phyloP scores from a whole-genome alignment of 2,888 invertebrate species.

The Antheraea assamensis region DNA sequence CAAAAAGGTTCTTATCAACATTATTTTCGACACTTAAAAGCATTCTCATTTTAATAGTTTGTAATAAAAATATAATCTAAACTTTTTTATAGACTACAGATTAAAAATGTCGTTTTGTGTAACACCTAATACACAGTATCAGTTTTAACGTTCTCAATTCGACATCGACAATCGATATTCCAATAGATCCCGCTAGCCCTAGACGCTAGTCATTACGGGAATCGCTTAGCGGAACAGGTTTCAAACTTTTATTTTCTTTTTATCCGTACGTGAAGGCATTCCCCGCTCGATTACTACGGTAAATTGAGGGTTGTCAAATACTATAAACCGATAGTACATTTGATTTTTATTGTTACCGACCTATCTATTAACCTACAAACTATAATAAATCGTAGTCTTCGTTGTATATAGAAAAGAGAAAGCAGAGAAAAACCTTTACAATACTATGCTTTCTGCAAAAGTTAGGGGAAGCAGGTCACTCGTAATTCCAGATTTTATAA shows the following conservation, averaged over 20 bases:
- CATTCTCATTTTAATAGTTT: background rate
- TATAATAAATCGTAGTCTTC: too few relatives aligned
- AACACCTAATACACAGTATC: background rate
- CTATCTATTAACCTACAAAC: background rate
- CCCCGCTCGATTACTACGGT: constrained; percentile 65
- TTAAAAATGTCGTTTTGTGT: background rate
- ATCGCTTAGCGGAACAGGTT: constrained; percentile 69
- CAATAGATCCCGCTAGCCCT: constrained; percentile 46
- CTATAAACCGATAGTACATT: background rate
- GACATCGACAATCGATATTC: constrained; percentile 40
- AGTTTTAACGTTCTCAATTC: background rate
- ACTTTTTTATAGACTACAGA: constrained; percentile 6
- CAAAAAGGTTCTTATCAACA: background rate
- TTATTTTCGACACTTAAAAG: constrained; percentile 6
- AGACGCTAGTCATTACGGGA: constrained; percentile 67
- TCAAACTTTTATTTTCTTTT: constrained; percentile 69
- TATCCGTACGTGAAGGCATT: constrained; percentile 61
- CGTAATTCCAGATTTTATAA: too few relatives aligned
- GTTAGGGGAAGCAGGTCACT: too few relatives aligned
- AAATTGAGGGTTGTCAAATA: constrained; percentile 34
- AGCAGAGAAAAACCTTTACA: too few relatives aligned
- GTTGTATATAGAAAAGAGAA: background rate
- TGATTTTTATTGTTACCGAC: background rate
- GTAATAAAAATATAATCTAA: background rate
- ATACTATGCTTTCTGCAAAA: too few relatives aligned